phyloP scores from a whole-genome alignment of 1,140 invertebrate genomes.

The Proctacanthus coquilletti region DNA sequence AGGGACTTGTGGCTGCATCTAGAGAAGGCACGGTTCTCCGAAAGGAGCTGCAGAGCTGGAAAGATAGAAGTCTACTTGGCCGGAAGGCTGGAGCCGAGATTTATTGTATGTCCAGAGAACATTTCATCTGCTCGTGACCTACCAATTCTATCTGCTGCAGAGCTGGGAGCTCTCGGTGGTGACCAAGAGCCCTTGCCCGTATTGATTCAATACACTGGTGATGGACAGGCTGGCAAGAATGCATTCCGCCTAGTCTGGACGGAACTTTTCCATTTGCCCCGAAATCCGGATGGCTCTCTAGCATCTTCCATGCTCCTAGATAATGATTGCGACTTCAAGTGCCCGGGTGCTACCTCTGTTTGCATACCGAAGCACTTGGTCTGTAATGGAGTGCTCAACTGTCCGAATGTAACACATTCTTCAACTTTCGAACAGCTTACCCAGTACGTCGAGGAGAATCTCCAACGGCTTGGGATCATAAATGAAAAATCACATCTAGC shows the following conservation, averaged over 20 bases:
- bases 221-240: constrained; percentile 46
- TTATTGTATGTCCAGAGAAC: constrained; percentile 69
- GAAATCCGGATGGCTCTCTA: constrained; percentile 63
- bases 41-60: constrained; percentile 65
- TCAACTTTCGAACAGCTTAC: constrained; percentile 33
- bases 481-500: constrained; percentile 29
- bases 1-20: constrained; percentile 73
- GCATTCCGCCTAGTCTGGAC: constrained; percentile 81
- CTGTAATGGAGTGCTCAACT: constrained; percentile 77
- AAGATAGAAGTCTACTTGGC: constrained; percentile 68
- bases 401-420: constrained; percentile 46
- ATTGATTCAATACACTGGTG: constrained; percentile 53
- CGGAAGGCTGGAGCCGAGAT: constrained; percentile 47
- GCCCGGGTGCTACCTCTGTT: constrained; percentile 61
- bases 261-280: constrained; percentile 68
- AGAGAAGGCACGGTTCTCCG: constrained; percentile 68
- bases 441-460: constrained; percentile 37
- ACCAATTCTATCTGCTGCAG: constrained; percentile 57
- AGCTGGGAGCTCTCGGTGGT: constrained; percentile 45
- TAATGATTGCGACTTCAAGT: constrained; percentile 56
- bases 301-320: constrained; percentile 54
- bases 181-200: constrained; percentile 40
- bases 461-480: constrained; percentile 36
- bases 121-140: constrained; percentile 58
- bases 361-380: constrained; percentile 67